Evolutionary conservation across 2,797 vertebrate species (phyloP).

Genomic region (Urophycis tenuis): DNA sequence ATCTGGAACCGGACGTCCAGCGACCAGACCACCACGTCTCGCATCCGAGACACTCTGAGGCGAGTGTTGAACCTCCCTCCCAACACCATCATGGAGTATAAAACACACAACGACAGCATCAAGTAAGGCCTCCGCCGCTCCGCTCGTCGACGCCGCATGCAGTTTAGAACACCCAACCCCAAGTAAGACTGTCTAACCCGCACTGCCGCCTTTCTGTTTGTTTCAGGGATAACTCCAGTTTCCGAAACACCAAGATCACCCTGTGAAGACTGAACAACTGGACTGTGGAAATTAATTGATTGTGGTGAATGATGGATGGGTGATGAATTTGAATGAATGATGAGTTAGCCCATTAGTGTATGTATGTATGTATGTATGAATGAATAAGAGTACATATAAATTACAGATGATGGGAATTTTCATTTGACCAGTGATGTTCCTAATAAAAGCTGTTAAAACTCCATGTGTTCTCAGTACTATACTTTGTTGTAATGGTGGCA

Average conservation of each 20-base stretch:
- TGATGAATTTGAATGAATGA: neutral
- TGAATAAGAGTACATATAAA: neutral
- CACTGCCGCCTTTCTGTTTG: no score
- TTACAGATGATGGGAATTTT: neutral
- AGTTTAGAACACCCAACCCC: neutral
- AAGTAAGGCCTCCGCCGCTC: constrained; percentile 43
- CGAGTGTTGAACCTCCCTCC: constrained; percentile 68
- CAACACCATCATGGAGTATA: constrained; percentile 73
- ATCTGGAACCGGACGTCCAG: constrained; percentile 71
- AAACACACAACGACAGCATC: constrained; percentile 70
- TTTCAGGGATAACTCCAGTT: constrained; percentile 72
- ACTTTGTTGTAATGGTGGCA: no score
- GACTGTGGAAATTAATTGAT: neutral
- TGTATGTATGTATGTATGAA: neutral
- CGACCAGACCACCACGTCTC: constrained; percentile 64
- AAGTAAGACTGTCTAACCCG: no score
- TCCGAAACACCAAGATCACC: constrained; percentile 73
- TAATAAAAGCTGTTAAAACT: neutral
- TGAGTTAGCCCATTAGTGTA: constrained; percentile 11
- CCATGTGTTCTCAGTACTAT: no score
- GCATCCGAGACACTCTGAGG: constrained; percentile 68
- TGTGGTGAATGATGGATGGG: neutral
- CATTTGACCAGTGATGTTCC: neutral
- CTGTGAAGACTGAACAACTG: constrained; percentile 42
- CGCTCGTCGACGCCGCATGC: no score